Evolutionary conservation across 2,888 invertebrate species (phyloP).

Genomic region (Ernsta delagoae): DNA sequence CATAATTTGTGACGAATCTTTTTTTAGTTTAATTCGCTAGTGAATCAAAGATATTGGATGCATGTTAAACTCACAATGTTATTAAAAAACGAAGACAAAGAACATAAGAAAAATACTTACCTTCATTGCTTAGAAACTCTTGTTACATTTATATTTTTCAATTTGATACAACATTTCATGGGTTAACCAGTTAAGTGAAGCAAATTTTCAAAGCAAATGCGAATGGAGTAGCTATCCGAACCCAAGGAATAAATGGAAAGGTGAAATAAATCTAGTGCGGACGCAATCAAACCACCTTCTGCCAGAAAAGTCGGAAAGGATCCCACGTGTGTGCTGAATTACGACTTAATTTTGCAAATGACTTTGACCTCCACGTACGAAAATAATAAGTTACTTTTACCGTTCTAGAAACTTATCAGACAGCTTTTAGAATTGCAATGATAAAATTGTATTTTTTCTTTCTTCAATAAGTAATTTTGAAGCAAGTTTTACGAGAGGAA

Average conservation of each 20-base stretch:
- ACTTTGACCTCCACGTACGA: conserved; percentile 42
- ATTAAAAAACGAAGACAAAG: no score
- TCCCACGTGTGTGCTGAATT: conserved; percentile 61
- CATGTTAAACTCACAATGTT: no score
- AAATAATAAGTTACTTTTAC: conserved; percentile 12
- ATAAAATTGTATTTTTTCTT: no score
- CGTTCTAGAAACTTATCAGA: conserved; percentile 9
- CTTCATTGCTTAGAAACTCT: no score
- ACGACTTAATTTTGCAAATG: conserved; percentile 61
- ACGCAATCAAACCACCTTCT: conserved; percentile 61
- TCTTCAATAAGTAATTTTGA: no score
- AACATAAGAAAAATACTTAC: no score
- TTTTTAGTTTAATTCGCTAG: no score
- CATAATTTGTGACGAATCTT: no score
- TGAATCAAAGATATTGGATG: no score
- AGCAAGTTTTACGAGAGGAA: no score
- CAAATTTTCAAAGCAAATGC: background rate
- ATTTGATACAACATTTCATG: background rate
- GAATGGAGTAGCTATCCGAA: background rate
- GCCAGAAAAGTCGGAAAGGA: conserved; percentile 43
- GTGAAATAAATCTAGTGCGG: conserved; percentile 59
- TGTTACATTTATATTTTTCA: background rate
- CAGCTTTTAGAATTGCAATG: conserved; percentile 29
- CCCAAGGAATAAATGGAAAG: conserved; percentile 18
- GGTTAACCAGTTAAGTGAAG: background rate